Evolutionary conservation across 2,113 vertebrate genomes (phyloP).

Genomic region (Octodon degus): DNA sequence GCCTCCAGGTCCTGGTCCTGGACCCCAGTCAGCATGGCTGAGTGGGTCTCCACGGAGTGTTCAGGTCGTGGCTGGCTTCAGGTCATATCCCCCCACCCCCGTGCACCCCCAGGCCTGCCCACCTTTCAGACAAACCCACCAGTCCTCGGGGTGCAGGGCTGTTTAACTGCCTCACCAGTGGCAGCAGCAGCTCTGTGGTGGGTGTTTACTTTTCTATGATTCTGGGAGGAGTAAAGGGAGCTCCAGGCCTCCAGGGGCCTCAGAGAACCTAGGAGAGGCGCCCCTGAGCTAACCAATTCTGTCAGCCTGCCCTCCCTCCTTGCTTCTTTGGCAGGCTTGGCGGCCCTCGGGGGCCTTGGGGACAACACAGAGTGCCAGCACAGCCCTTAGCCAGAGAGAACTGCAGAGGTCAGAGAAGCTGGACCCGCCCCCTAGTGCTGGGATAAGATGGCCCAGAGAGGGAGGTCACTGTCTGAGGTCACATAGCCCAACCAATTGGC

Average conservation of each 20-base stretch:
- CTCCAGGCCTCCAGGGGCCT: neutral
- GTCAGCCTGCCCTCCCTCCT: fast-evolving
- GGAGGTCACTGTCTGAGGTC: neutral
- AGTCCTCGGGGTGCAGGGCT: neutral
- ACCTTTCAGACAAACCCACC: neutral
- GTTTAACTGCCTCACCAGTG: neutral
- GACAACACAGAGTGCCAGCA: fast-evolving
- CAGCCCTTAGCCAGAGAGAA: neutral
- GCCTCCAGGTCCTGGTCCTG: neutral
- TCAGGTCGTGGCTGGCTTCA: neutral
- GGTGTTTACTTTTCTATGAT: constrained; percentile 61
- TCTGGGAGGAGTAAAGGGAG: neutral
- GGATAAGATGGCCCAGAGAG: neutral
- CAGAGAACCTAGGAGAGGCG: neutral
- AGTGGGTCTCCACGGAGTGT: neutral
- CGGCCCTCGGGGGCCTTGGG: fast-evolving
- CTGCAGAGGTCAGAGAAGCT: fast-evolving
- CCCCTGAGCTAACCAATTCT: neutral
- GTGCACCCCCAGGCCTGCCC: neutral
- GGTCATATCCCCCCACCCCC: neutral
- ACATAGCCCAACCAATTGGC: neutral
- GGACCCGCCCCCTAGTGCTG: fast-evolving
- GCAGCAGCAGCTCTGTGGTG: neutral
- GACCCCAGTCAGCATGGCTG: neutral
- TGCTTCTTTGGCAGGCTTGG: neutral